Conservation (phyloP, 2,888 invertebrate genomes). For the Oxystoma pomonae region DNA sequence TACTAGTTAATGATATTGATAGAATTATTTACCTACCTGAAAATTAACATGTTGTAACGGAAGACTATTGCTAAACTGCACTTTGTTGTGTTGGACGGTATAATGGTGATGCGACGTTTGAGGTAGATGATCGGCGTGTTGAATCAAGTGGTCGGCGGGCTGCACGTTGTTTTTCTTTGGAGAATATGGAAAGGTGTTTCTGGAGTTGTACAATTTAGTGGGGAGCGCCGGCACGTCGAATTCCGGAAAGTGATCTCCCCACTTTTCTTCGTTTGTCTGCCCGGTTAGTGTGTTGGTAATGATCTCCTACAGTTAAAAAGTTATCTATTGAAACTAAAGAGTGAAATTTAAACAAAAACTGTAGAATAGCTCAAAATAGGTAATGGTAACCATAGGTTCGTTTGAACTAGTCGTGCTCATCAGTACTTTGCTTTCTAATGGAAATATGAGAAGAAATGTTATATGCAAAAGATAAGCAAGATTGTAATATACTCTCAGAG, state of each 20-base stretch:
- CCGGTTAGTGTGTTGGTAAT: constrained; percentile 61
- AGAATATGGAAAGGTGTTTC: constrained; percentile 44
- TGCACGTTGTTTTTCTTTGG: constrained; percentile 42
- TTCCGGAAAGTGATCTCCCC: constrained; percentile 56
- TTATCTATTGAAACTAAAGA: not conserved
- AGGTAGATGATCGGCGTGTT: constrained; percentile 3
- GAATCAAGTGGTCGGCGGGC: constrained; percentile 1
- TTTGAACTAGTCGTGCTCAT: no score
- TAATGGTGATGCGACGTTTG: constrained; percentile 42
- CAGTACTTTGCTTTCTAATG: no score
- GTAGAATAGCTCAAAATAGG: no score
- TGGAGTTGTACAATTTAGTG: constrained; percentile 29
- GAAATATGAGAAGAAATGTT: no score
- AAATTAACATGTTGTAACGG: constrained; percentile 46
- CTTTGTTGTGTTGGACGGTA: constrained; percentile 42
- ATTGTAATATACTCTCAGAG: no score
- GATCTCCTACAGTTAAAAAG: constrained; percentile 47
- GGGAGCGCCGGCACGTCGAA: constrained; percentile 55
- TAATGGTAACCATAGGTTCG: no score
- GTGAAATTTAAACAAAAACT: no score
- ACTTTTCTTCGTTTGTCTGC: constrained; percentile 62
- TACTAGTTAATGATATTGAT: no score
- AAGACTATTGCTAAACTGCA: constrained; percentile 48
- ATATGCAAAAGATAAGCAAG: no score
- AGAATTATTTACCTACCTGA: constrained; percentile 14